Evolutionary conservation across 2,797 vertebrate species (phyloP).

Genomic region (Buceros bicornis): DNA sequence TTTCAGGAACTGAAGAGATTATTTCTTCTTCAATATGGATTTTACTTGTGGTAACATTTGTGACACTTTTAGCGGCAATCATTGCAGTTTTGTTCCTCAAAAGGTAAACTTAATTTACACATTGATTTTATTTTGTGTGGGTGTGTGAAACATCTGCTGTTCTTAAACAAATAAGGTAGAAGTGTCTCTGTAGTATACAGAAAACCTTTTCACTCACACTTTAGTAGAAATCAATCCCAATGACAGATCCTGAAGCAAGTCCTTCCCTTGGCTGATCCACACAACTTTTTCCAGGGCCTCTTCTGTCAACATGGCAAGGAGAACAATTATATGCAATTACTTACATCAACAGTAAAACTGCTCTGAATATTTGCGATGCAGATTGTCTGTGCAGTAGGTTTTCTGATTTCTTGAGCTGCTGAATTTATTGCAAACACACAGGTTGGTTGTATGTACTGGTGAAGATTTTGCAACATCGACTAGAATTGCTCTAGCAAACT

Average conservation of each 20-base stretch:
- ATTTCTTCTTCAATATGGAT: conserved; percentile 4
- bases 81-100: not conserved
- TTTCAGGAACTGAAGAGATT: conserved; percentile 40
- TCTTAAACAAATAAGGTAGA: not conserved
- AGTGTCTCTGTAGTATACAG: not conserved
- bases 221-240: not conserved
- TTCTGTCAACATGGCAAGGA: not conserved
- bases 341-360: not conserved
- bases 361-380: not conserved
- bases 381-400: not conserved
- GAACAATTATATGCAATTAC: not conserved
- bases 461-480: not conserved
- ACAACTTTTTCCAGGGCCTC: not conserved
- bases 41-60: not conserved
- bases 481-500: not conserved
- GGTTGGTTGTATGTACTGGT: not conserved
- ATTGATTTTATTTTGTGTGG: not conserved
- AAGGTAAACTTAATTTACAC: conserved; percentile 1
- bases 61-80: accelerated
- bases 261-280: not conserved
- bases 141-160: not conserved
- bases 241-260: not conserved
- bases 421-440: not conserved
- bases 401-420: not conserved
- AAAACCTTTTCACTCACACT: not conserved